phyloP scores from a whole-genome alignment of 2,797 vertebrate genomes.

The Poecilia picta region DNA sequence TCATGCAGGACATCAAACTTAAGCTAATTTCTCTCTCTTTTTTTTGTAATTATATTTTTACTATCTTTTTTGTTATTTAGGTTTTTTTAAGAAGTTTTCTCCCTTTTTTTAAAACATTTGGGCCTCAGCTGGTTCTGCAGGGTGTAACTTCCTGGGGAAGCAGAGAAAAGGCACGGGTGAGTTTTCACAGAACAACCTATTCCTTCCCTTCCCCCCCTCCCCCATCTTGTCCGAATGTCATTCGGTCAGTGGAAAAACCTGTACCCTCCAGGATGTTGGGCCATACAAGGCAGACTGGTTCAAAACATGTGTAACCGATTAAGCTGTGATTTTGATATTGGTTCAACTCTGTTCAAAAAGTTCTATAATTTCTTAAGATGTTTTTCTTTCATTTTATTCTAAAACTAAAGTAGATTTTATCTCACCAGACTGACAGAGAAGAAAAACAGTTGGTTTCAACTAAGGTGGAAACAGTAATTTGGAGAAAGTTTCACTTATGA shows the following conservation, averaged over 20 bases:
- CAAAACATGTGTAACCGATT: conserved; percentile 58
- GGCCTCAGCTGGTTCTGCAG: conserved; percentile 94
- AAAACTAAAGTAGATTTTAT: conserved; percentile 28
- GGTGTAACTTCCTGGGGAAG: conserved; percentile 96
- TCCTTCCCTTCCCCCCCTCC: conserved; percentile 33
- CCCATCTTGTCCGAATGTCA: conserved; percentile 37
- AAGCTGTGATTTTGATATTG: conserved; percentile 55
- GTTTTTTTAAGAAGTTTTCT: conserved; percentile 24
- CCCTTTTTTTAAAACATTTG: conserved; percentile 65
- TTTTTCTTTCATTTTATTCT: conserved; percentile 42
- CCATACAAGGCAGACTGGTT: conserved; percentile 27
- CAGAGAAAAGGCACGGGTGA: conserved; percentile 89
- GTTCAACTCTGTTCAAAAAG: conserved; percentile 43
- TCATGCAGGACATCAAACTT: conserved; percentile 85
- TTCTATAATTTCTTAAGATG: conserved; percentile 40
- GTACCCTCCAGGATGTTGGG: conserved; percentile 40
- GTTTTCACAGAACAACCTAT: conserved; percentile 79
- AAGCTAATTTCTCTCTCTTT: conserved; percentile 35
- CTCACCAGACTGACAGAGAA: background rate
- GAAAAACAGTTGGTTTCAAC: background rate
- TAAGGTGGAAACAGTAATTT: background rate
- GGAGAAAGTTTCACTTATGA: background rate
- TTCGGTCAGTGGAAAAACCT: conserved; percentile 45
- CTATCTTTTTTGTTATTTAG: conserved; percentile 17
- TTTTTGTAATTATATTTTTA: conserved; percentile 20